Evolutionary conservation across 2,113 vertebrate species (phyloP).

Genomic region (Philantomba maxwellii): DNA sequence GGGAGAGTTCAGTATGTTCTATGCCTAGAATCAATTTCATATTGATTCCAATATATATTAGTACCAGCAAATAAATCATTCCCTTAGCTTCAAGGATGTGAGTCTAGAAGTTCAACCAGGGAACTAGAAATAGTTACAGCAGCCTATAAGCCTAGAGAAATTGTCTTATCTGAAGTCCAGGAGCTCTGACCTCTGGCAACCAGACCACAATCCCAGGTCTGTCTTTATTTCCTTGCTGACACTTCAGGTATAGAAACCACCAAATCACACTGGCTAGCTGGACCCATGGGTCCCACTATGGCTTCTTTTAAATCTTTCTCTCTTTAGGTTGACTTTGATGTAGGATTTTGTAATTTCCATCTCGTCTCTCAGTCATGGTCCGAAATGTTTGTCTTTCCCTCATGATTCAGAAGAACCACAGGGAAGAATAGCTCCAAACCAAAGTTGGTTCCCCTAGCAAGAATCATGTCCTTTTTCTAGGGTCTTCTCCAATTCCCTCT

Average conservation of each 20-base stretch:
- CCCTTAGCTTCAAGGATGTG: neutral
- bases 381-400: neutral
- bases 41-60: neutral
- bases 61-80: neutral
- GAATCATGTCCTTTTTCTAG: neutral
- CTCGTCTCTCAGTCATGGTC: neutral
- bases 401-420: neutral
- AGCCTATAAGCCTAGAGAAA: neutral
- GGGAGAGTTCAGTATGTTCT: neutral
- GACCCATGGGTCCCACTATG: neutral
- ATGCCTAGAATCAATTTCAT: neutral
- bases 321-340: neutral
- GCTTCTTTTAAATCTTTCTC: neutral
- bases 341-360: neutral
- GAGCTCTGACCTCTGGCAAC: neutral
- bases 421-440: neutral
- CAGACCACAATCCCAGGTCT: neutral
- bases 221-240: neutral
- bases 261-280: neutral
- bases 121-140: neutral
- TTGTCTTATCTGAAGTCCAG: neutral
- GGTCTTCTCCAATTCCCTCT: constrained; percentile 5
- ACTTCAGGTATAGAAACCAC: neutral
- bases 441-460: neutral
- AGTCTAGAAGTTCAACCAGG: neutral